phyloP scores from a whole-genome alignment of 1,140 invertebrate species.

The Drosophila pallidifrons region DNA sequence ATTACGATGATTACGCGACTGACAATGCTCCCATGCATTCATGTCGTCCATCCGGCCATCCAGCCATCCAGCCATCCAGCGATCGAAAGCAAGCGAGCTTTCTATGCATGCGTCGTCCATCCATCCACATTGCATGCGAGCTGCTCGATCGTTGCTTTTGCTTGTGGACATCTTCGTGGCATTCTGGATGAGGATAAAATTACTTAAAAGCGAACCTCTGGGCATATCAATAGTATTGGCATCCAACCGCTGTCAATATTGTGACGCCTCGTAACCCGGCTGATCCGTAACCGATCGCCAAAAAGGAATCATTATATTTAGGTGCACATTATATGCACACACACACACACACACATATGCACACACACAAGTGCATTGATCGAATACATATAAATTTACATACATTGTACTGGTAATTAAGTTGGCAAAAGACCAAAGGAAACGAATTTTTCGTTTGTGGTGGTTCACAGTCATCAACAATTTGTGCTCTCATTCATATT shows the following conservation, averaged over 20 bases:
- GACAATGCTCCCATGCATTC: conserved; percentile 78
- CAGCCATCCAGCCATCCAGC: conserved; percentile 68
- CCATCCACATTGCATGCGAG: conserved; percentile 67
- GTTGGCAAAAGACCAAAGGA: not conserved
- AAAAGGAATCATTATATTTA: conserved; percentile 36
- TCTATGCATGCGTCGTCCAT: conserved; percentile 2
- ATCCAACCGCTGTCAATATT: conserved; percentile 80
- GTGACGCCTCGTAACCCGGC: conserved; percentile 76
- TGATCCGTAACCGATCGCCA: conserved; percentile 58
- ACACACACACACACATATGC: not conserved
- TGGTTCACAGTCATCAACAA: not conserved
- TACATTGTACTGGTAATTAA: conserved; percentile 1
- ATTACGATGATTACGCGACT: conserved; percentile 82
- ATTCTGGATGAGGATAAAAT: conserved; percentile 82
- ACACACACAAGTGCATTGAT: not conserved
- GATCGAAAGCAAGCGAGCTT: not conserved
- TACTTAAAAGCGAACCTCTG: conserved; percentile 74
- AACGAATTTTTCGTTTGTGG: not conserved
- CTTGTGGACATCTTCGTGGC: conserved; percentile 79
- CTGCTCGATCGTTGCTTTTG: conserved; percentile 35
- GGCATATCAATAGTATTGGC: conserved; percentile 72
- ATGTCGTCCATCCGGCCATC: conserved; percentile 76
- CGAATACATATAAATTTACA: not conserved
- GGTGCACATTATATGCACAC: not conserved
- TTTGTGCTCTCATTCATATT: not conserved